Evolutionary conservation across 2,888 invertebrate species (phyloP).

Genomic region (Andrena camellia): DNA sequence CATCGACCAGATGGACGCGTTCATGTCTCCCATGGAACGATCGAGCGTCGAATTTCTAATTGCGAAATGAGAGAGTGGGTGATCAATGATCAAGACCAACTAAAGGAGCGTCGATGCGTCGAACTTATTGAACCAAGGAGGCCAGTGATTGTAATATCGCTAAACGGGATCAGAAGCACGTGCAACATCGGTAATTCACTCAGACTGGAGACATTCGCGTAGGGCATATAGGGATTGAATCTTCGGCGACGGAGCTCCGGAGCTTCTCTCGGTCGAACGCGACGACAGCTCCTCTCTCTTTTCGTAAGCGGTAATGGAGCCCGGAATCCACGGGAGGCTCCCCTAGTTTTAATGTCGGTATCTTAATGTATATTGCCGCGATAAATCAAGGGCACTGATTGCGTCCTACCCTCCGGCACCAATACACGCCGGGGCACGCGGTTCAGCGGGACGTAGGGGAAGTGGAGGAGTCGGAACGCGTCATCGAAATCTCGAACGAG

Average conservation of each 20-base stretch:
- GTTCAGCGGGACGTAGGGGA: slow-evolving; percentile 40
- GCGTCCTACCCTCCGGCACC: slow-evolving; percentile 79
- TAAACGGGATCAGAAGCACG: slow-evolving; percentile 11
- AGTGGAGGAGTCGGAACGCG: slow-evolving; percentile 37
- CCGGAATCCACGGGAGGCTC: slow-evolving; percentile 80
- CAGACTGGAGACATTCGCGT: slow-evolving; percentile 22
- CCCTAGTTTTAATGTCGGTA: slow-evolving; percentile 85
- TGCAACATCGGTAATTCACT: slow-evolving; percentile 25
- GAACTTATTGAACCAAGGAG: background rate
- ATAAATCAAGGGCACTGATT: slow-evolving; percentile 85
- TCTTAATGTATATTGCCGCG: slow-evolving; percentile 85
- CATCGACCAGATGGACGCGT: slow-evolving; percentile 30
- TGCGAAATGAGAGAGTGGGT: background rate
- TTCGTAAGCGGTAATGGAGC: slow-evolving; percentile 77
- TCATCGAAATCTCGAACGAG: slow-evolving; percentile 65
- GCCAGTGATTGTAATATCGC: background rate
- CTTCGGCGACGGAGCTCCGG: slow-evolving; percentile 44
- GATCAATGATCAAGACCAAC: background rate
- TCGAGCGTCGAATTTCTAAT: background rate
- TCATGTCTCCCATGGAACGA: slow-evolving; percentile 28
- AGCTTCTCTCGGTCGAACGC: slow-evolving; percentile 55
- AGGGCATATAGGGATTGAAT: slow-evolving; percentile 65
- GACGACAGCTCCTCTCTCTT: slow-evolving; percentile 71
- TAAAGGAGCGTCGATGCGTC: background rate
- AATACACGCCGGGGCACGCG: slow-evolving; percentile 53